Evolutionary conservation across 30 jellyfish, hydroid and myxozoan genomes (phyloP).

Genomic region (Pseudorhiza aurosa): DNA sequence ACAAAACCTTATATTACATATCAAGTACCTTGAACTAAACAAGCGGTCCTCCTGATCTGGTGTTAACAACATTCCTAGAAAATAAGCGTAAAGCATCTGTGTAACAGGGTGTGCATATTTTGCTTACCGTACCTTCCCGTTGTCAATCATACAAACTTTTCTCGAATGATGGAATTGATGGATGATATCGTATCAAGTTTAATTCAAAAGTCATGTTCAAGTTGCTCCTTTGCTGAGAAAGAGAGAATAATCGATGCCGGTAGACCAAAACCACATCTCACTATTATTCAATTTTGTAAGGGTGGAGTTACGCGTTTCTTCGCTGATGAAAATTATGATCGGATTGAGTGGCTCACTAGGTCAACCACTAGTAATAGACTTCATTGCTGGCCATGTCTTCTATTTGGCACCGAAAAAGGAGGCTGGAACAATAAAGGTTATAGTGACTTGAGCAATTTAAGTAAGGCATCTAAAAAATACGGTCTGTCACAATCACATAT

Average conservation of each 20-base stretch:
- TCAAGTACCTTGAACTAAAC: no score
- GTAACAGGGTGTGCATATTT: no score
- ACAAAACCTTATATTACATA: no score
- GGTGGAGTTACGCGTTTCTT: slow-evolving; percentile 32
- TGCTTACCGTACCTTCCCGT: no score
- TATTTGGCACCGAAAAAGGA: slow-evolving; percentile 17
- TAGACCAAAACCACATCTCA: slow-evolving; percentile 35
- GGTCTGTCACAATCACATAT: slow-evolving; percentile 48
- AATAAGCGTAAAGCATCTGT: no score
- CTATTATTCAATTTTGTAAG: slow-evolving; percentile 30
- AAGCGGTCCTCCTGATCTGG: no score
- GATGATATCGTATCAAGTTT: slow-evolving; percentile 39
- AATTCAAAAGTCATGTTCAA: slow-evolving; percentile 31
- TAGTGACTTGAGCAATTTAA: slow-evolving; percentile 8
- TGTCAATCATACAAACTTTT: no score
- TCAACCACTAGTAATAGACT: slow-evolving; percentile 18
- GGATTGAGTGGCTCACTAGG: slow-evolving; percentile 48
- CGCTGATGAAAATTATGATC: slow-evolving; percentile 1
- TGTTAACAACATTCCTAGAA: no score
- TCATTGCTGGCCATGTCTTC: slow-evolving; percentile 50
- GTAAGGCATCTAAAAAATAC: slow-evolving; percentile 32
- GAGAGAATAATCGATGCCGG: slow-evolving; percentile 21
- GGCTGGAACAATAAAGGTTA: slow-evolving; percentile 39
- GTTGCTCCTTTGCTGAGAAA: slow-evolving; percentile 22
- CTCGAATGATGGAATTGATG: no score